Evolutionary conservation across 1,140 invertebrate genomes (phyloP).

Genomic region (Caenorhabditis inopinata): DNA sequence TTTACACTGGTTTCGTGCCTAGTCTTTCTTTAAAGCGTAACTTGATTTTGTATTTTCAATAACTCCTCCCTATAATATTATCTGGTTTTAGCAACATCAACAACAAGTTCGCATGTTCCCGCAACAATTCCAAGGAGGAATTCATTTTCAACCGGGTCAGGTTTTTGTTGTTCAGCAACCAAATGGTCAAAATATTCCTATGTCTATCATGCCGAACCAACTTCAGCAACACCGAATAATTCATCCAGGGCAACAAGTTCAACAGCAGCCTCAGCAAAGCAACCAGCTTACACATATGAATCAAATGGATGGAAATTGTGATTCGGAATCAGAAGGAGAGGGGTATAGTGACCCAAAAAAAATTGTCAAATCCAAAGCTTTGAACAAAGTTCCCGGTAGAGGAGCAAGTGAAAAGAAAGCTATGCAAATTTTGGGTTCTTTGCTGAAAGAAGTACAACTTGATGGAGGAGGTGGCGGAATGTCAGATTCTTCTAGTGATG

Average conservation of each 20-base stretch:
- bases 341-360: not conserved
- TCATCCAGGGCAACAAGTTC: not conserved
- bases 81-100: not conserved
- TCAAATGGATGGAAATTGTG: constrained; percentile 60
- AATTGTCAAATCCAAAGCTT: not conserved
- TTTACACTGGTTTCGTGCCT: too few relatives aligned
- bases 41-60: too few relatives aligned
- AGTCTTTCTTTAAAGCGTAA: too few relatives aligned
- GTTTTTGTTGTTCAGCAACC: not conserved
- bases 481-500: constrained; percentile 59
- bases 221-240: not conserved
- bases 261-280: constrained; percentile 22
- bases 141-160: not conserved
- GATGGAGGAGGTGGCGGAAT: constrained; percentile 58
- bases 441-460: constrained; percentile 47
- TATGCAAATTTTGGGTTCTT: not conserved
- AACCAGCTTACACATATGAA: constrained; percentile 34
- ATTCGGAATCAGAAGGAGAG: constrained; percentile 51
- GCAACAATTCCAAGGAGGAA: not conserved
- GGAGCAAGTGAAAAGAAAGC: constrained; percentile 13
- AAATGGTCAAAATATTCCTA: not conserved
- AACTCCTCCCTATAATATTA: too few relatives aligned
- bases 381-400: not conserved
- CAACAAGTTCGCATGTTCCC: not conserved
- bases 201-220: not conserved